Evolutionary conservation across 1,140 invertebrate species (phyloP), one percentile per base, ranked within the genome.

Genomic region (Ceratitis capitata): DNA sequence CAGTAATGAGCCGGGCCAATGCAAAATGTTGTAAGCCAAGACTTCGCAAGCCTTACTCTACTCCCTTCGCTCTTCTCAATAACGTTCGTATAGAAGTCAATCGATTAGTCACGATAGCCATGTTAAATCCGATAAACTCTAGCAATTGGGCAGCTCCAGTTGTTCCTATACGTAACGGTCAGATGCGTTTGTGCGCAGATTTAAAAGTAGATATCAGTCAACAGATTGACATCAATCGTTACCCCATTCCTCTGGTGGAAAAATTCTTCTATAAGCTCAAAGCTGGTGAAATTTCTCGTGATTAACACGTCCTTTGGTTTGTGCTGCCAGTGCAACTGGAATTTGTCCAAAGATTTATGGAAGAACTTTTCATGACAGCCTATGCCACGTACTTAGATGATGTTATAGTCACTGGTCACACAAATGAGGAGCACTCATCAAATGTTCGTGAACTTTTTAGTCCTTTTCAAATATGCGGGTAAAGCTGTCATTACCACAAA

Each of bases 111-210:
- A n/a, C 69, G 12, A 83, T 86, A 74, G 87, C 87, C 49, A 78
- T 86, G 7, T 87, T 87, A 64, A 85, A 85, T 45, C 86, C 87
- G 82, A 84, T 89, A 9, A 49, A 85, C 88, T 87, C 86, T 83
- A 84, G 58, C 53, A 14, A 88, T 84, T 88, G 88, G 88, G 87
- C 90, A 85, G 87, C 86, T 88, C 88, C 90, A 86, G 85, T 93
- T 10, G 91, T 93, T 1, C 85, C 92, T 0, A 92, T 93, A 4
- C 88, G 89, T 78, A 88, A 92, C 86, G 90, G 88, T 7, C 85
- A 86, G 83, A 87, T 89, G 49, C 85, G 93, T 35, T 87, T 93
- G 53, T 93, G 93, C 88, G 89, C 89, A 2, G 93, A 49, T 49
- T 49, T 49, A 9, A 49, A 49, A 49, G 47, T 49, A 7, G 14